Conservation (phyloP, 2,888 invertebrate genomes). For the Pachycephus smyrnensis region DNA sequence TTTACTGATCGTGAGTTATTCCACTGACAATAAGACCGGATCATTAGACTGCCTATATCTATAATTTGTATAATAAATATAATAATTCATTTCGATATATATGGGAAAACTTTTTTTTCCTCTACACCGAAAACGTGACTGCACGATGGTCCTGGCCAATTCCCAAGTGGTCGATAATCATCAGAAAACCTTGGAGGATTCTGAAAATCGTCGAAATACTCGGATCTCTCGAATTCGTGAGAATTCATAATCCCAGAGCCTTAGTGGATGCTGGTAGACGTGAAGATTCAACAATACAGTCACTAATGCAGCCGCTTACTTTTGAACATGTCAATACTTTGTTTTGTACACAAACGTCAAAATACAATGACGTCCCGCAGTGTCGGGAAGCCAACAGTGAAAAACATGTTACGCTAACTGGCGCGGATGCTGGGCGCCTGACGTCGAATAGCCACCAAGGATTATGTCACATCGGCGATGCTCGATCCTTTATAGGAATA, state of each 20-base stretch:
- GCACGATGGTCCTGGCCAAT: slow-evolving; percentile 37
- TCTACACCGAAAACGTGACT: slow-evolving; percentile 46
- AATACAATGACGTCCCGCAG: slow-evolving; percentile 48
- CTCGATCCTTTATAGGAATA: background rate
- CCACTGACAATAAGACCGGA: too few relatives aligned
- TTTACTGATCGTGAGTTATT: background rate
- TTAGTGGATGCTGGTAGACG: slow-evolving; percentile 32
- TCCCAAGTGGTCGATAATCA: slow-evolving; percentile 43
- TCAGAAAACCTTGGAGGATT: slow-evolving; percentile 15
- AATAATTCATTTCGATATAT: background rate
- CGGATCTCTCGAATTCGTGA: slow-evolving; percentile 49
- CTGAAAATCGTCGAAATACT: slow-evolving; percentile 39
- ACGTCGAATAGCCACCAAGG: slow-evolving; percentile 48
- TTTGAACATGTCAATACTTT: slow-evolving; percentile 57
- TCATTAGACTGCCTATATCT: background rate
- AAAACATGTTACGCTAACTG: slow-evolving; percentile 45
- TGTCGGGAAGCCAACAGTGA: slow-evolving; percentile 41
- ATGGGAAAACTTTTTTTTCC: background rate
- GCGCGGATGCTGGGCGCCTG: slow-evolving; percentile 40
- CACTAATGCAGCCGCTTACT: slow-evolving; percentile 42
- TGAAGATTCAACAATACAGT: slow-evolving; percentile 40
- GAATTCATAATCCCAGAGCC: slow-evolving; percentile 36
- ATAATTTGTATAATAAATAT: background rate
- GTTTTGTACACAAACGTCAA: slow-evolving; percentile 62
- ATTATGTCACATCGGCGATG: slow-evolving; percentile 44